Conservation (phyloP, 2,113 vertebrate species). For the Phycodurus eques region DNA sequence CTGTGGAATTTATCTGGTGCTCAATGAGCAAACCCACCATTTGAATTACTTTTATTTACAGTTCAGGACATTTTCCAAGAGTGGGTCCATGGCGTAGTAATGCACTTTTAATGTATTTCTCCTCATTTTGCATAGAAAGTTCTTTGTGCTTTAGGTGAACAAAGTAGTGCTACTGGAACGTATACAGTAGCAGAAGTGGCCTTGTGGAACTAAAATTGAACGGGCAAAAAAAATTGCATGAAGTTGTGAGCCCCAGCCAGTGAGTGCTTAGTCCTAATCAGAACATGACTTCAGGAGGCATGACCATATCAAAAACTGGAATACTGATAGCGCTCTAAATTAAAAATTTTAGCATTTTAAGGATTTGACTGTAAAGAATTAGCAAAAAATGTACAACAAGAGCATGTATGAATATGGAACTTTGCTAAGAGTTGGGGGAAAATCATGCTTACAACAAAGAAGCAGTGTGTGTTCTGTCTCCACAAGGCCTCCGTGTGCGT, state of each 20-base stretch:
- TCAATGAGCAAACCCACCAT: conserved; percentile 53
- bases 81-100: conserved; percentile 53
- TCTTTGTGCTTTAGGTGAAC: conserved; percentile 54
- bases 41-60: conserved; percentile 72
- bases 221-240: conserved; percentile 16
- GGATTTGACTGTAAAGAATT: conserved; percentile 4
- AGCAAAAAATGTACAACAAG: conserved; percentile 1
- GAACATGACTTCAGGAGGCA: conserved; percentile 27
- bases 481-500: conserved; percentile 14
- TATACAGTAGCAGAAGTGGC: conserved; percentile 18
- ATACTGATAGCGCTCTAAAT: conserved; percentile 12
- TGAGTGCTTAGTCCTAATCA: conserved; percentile 36
- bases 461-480: conserved; percentile 37
- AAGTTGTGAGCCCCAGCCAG: conserved; percentile 39
- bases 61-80: conserved; percentile 56
- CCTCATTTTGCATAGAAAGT: conserved; percentile 37
- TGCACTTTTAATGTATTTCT: conserved; percentile 66
- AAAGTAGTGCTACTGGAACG: conserved; percentile 40
- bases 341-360: background rate
- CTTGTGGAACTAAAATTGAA: conserved; percentile 42
- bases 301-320: conserved; percentile 30
- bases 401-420: conserved; percentile 35
- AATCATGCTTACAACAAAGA: conserved; percentile 30
- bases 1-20: conserved; percentile 69
- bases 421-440: conserved; percentile 18